phyloP scores from a whole-genome alignment of 2,797 vertebrate species.

The Channallabes apus region DNA sequence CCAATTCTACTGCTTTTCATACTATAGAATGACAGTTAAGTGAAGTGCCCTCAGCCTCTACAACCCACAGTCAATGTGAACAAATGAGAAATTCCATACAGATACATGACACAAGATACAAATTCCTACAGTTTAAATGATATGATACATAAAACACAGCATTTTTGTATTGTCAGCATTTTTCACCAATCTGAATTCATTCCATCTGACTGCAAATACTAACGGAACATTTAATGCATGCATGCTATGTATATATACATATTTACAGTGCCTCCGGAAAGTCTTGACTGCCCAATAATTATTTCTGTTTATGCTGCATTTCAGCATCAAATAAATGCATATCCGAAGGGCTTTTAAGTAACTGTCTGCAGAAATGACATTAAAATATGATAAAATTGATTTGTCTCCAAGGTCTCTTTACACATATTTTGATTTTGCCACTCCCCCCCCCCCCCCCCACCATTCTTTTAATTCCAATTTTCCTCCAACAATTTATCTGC shows the following conservation, averaged over 20 bases:
- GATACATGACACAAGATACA: background rate
- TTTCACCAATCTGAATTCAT: background rate
- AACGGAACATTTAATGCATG: background rate
- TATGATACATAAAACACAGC: background rate
- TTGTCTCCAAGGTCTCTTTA: too few species aligned
- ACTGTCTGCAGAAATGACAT: background rate
- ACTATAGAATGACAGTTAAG: slow-evolving; percentile 6
- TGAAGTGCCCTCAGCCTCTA: background rate
- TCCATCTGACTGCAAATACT: background rate
- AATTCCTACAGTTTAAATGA: too few species aligned
- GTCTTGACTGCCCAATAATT: background rate
- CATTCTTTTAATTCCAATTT: background rate
- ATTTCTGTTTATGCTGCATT: background rate
- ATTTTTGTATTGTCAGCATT: background rate
- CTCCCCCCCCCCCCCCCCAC: too few species aligned
- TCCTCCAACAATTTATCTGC: background rate
- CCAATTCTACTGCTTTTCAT: background rate
- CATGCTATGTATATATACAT: background rate
- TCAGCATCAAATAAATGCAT: background rate
- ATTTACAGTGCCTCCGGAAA: background rate
- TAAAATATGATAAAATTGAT: too few species aligned
- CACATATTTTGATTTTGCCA: too few species aligned
- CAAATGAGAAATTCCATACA: background rate
- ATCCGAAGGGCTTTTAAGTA: background rate
- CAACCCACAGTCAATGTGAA: background rate